A percentile compares a stretch with the other conserved stretches of the same genome.
Conservation (phyloP, 2,797 vertebrate species). For the Hydrophis major region DNA sequence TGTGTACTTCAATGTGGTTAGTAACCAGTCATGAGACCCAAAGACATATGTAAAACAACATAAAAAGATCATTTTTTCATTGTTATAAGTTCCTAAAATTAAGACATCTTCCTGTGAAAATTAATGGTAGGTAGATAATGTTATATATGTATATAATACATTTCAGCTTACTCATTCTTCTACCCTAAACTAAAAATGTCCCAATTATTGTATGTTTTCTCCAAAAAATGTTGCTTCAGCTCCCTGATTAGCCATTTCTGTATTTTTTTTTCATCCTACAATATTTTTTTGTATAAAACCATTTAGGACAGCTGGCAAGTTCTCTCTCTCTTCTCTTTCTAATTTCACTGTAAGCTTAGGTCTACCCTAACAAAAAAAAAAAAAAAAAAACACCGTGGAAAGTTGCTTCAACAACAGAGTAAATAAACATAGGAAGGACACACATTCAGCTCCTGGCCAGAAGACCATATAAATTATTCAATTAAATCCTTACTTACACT, state of each 20-base stretch:
- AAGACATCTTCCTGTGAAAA: neutral
- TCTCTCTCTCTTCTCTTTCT: neutral
- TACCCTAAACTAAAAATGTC: neutral
- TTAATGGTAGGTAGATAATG: neutral
- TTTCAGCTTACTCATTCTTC: neutral
- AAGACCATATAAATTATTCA: neutral
- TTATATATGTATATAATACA: neutral
- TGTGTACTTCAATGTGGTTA: neutral
- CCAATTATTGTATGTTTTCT: neutral
- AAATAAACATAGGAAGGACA: neutral
- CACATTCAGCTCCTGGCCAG: conserved; percentile 1
- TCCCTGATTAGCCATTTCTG: neutral
- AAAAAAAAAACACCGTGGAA: neutral
- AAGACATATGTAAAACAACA: neutral
- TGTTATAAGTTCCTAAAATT: neutral
- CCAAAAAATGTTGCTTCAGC: neutral
- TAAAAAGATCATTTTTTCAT: neutral
- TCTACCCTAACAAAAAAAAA: neutral
- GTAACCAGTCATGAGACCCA: neutral
- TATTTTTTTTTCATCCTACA: neutral
- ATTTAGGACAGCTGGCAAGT: neutral
- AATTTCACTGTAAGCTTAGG: neutral
- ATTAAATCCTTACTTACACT: neutral
- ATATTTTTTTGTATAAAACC: neutral
- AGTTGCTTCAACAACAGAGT: neutral